Evolutionary conservation across 2,797 vertebrate genomes (phyloP).

Genomic region (Alcedo quadribrachys): DNA sequence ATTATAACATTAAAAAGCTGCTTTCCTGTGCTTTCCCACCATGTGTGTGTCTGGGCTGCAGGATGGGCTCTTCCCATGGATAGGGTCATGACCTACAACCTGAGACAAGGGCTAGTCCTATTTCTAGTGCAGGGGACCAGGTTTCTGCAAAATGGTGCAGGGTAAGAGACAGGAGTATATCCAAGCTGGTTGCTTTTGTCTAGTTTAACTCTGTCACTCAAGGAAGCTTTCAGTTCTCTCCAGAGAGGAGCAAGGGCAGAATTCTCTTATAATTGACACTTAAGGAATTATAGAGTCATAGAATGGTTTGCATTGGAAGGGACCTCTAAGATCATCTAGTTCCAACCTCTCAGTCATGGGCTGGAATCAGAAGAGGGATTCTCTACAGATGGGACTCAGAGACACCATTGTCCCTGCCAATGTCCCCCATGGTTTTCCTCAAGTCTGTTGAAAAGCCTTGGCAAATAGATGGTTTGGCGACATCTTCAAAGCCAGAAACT

Average conservation of each 20-base stretch:
- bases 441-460: not conserved
- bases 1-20: fast-evolving
- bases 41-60: fast-evolving
- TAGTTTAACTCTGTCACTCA: not conserved
- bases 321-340: not conserved
- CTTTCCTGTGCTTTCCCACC: fast-evolving
- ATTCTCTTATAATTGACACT: not conserved
- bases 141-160: fast-evolving
- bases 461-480: not conserved
- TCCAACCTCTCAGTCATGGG: not conserved
- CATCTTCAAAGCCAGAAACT: not conserved
- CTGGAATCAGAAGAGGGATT: not conserved
- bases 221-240: not conserved
- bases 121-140: not conserved
- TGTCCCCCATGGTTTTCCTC: not conserved
- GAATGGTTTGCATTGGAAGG: not conserved
- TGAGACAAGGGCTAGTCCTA: not conserved
- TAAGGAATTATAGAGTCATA: not conserved
- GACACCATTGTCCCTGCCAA: not conserved
- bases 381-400: not conserved
- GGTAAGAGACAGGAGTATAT: not conserved
- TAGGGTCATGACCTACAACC: not conserved
- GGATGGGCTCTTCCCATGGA: not conserved
- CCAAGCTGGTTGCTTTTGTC: not conserved
- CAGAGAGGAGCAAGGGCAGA: not conserved